phyloP scores from a whole-genome alignment of 2,113 vertebrate species.

The Ibidorhyncha struthersii region DNA sequence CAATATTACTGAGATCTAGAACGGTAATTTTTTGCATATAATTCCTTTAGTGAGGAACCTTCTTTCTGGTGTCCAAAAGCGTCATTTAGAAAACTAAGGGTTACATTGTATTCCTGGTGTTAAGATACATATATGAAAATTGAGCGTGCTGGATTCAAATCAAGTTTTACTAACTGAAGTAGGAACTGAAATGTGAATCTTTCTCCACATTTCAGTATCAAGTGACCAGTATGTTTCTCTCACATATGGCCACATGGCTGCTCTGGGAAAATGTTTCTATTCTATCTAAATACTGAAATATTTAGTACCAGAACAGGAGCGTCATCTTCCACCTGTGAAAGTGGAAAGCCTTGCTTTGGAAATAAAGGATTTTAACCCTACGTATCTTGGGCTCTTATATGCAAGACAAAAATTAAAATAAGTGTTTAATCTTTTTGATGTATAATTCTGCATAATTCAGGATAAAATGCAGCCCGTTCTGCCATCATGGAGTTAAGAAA shows the following conservation, averaged over 20 bases:
- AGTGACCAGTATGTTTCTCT: background rate
- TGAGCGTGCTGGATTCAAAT: background rate
- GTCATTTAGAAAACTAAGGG: background rate
- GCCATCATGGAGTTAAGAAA: background rate
- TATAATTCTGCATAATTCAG: background rate
- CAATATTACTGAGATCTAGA: background rate
- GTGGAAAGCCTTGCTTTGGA: background rate
- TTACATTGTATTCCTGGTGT: background rate
- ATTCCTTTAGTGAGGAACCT: background rate
- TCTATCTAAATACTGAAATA: background rate
- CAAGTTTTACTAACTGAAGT: background rate
- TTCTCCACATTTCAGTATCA: background rate
- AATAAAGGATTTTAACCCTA: background rate
- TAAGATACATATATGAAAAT: background rate
- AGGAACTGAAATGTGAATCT: background rate
- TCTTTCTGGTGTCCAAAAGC: background rate
- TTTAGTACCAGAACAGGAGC: background rate
- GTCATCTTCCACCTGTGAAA: background rate
- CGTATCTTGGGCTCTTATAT: background rate
- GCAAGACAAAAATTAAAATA: background rate
- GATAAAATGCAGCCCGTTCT: background rate
- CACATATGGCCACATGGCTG: fast-evolving
- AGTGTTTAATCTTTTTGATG: background rate
- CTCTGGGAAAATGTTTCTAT: background rate
- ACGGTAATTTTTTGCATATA: background rate